These are phyloP conservation scores for Andrena trimmerana DNA, from an alignment of 2,888 invertebrate genomes.

Conservation along the genomic window DNA sequence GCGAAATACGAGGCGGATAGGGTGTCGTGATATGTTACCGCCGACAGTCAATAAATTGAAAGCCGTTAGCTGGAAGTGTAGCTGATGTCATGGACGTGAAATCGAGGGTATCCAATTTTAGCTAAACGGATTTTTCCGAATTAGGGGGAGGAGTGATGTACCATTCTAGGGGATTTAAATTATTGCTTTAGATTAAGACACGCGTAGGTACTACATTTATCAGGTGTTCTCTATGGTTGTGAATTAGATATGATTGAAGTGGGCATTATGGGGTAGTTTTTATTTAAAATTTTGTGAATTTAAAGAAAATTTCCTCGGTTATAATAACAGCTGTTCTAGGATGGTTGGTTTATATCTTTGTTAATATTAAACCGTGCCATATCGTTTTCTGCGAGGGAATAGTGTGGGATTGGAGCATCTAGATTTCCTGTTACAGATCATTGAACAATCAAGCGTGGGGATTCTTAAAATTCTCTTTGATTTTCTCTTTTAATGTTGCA, in stretches of 20 bases:
- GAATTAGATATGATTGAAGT: not conserved
- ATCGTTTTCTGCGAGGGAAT: not conserved
- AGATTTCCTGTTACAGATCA: too few relatives aligned
- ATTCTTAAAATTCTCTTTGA: not conserved
- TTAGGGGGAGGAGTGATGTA: not conserved
- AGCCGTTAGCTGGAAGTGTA: slow-evolving; percentile 21
- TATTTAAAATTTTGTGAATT: too few relatives aligned
- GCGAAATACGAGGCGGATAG: slow-evolving; percentile 13
- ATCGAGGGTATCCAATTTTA: not conserved
- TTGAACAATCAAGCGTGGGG: too few relatives aligned
- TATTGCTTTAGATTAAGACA: not conserved
- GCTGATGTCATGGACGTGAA: not conserved
- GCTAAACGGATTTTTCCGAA: not conserved
- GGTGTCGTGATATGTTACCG: slow-evolving; percentile 39
- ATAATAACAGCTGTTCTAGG: too few relatives aligned
- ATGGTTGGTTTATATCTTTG: too few relatives aligned
- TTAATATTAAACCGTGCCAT: too few relatives aligned
- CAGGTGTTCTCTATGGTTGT: not conserved
- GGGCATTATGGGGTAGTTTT: not conserved
- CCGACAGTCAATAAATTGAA: slow-evolving; percentile 35
- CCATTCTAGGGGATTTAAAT: not conserved
- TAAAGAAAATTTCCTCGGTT: too few relatives aligned
- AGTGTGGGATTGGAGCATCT: too few relatives aligned
- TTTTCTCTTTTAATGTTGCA: not conserved
- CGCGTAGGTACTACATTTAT: too few relatives aligned